Evolutionary conservation across 2,888 invertebrate genomes (phyloP).

Genomic region (Torymus texanus): DNA sequence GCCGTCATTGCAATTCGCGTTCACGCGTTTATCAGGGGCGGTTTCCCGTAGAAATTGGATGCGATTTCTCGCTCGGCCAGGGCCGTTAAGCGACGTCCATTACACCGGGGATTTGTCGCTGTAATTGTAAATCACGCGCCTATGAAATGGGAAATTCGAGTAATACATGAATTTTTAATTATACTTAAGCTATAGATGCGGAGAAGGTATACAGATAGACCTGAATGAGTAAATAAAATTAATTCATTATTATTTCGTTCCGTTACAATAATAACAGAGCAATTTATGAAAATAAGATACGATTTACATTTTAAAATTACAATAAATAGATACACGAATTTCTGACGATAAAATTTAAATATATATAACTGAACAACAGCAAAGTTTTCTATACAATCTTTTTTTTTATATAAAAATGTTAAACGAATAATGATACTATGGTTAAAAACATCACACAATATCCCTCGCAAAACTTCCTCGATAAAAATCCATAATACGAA

Average conservation of each 20-base stretch:
- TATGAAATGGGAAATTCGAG: conserved; percentile 7
- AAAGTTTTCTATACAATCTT: too few relatives aligned
- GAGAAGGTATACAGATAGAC: too few relatives aligned
- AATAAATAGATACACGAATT: too few relatives aligned
- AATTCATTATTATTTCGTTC: too few relatives aligned
- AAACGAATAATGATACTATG: not conserved
- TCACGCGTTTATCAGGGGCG: conserved; percentile 25
- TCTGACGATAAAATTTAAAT: too few relatives aligned
- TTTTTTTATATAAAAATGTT: too few relatives aligned
- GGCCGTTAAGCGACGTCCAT: conserved; percentile 30
- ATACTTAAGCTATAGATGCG: not conserved
- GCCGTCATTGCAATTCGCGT: conserved; percentile 19
- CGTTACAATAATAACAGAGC: too few relatives aligned
- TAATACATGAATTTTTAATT: conserved; percentile 25
- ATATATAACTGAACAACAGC: too few relatives aligned
- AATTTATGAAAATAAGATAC: too few relatives aligned
- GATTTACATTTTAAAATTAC: too few relatives aligned
- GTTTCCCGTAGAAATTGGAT: conserved; percentile 30
- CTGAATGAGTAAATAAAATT: too few relatives aligned
- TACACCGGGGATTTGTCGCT: conserved; percentile 33
- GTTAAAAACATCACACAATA: not conserved
- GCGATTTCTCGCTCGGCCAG: conserved; percentile 30
- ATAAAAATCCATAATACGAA: conserved; percentile 4
- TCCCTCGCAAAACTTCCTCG: conserved; percentile 1
- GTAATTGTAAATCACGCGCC: conserved; percentile 41